Evolutionary conservation across 2,797 vertebrate genomes (phyloP).

Genomic region (Pterois miles): DNA sequence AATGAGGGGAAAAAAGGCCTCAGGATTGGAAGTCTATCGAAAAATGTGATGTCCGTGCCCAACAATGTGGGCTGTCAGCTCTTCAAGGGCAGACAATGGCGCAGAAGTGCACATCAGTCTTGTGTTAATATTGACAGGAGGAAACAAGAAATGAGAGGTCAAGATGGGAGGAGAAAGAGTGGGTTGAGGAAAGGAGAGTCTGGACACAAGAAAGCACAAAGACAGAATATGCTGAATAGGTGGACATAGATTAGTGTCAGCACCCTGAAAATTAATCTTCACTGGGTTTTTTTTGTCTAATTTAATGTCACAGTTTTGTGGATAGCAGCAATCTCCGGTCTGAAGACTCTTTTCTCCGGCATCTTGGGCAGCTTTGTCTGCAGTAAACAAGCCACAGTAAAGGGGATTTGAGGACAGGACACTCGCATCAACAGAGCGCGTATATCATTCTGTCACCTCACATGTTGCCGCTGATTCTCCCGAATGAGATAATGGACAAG

Average conservation of each 20-base stretch:
- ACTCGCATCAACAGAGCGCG: slow-evolving; percentile 48
- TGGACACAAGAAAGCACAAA: slow-evolving; percentile 11
- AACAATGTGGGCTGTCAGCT: slow-evolving; percentile 37
- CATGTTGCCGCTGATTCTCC: slow-evolving; percentile 64
- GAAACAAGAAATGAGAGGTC: slow-evolving; percentile 57
- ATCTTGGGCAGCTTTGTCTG: slow-evolving; percentile 38
- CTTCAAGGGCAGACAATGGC: slow-evolving; percentile 57
- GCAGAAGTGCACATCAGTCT: slow-evolving; percentile 36
- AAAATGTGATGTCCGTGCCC: slow-evolving; percentile 22
- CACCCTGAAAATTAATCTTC: slow-evolving; percentile 15
- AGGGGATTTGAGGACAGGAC: slow-evolving; percentile 66
- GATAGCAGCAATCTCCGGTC: not conserved
- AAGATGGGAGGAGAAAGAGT: slow-evolving; percentile 17
- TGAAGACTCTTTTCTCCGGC: slow-evolving; percentile 45
- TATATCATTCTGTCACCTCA: slow-evolving; percentile 70
- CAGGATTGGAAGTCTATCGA: not conserved
- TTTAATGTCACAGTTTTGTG: slow-evolving; percentile 2
- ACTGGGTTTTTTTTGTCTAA: not conserved
- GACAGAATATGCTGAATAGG: slow-evolving; percentile 13
- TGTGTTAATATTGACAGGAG: slow-evolving; percentile 72
- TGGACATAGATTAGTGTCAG: slow-evolving; percentile 18
- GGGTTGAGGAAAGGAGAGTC: slow-evolving; percentile 20
- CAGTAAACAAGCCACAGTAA: slow-evolving; percentile 55
- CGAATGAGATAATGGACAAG: slow-evolving; percentile 47
- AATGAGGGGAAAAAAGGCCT: slow-evolving; percentile 27